Evolutionary conservation across 2,113 vertebrate genomes (phyloP).

Genomic region (Catharus bicknelli): DNA sequence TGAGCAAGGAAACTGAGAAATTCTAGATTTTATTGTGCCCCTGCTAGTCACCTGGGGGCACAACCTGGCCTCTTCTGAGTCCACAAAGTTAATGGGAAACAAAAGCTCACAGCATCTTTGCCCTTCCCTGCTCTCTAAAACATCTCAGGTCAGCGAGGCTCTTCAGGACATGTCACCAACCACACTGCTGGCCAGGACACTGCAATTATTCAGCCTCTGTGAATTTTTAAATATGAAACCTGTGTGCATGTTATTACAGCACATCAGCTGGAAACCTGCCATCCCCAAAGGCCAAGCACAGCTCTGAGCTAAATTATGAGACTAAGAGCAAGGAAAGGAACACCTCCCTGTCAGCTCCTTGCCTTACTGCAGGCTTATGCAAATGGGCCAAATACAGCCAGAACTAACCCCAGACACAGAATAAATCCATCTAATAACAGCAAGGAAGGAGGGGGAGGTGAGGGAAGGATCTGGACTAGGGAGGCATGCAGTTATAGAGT

Average conservation of each 20-base stretch:
- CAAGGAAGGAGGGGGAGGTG: not conserved
- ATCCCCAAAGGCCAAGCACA: constrained; percentile 61
- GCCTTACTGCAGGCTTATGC: constrained; percentile 13
- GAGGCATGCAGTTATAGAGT: not conserved
- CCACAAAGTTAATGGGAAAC: constrained; percentile 31
- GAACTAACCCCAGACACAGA: constrained; percentile 29
- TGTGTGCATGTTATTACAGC: constrained; percentile 53
- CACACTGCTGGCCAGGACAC: not conserved
- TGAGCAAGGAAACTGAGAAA: not conserved
- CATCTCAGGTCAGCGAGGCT: constrained; percentile 37
- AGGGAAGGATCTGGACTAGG: not conserved
- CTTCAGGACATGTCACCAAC: not conserved
- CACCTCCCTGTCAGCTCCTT: not conserved
- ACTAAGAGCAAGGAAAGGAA: constrained; percentile 30
- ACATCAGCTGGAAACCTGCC: constrained; percentile 69
- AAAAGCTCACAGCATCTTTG: not conserved
- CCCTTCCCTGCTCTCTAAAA: constrained; percentile 1
- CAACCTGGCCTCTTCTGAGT: not conserved
- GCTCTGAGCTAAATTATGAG: constrained; percentile 55
- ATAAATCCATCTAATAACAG: constrained; percentile 42
- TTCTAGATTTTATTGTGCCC: not conserved
- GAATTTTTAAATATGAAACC: constrained; percentile 68
- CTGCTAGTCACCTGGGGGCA: not conserved
- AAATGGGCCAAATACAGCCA: constrained; percentile 24
- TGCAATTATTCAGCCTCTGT: constrained; percentile 65